These are phyloP conservation scores for Pseudanteris insignis DNA, from an alignment of 2,888 invertebrate species.

Conservation along the genomic window DNA sequence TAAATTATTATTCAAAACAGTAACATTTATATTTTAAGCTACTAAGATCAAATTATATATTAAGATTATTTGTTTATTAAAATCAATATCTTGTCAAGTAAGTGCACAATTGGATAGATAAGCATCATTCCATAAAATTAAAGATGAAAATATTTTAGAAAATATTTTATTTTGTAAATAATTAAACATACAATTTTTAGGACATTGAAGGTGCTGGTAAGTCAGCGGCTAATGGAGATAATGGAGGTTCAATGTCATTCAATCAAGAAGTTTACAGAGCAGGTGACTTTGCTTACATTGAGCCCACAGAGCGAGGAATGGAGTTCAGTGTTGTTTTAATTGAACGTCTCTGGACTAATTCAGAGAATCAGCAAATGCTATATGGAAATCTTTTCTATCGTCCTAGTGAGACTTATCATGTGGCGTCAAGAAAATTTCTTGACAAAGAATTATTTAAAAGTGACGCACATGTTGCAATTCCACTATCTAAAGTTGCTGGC, in stretches of 20 bases:
- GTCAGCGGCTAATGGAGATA: conserved; percentile 59
- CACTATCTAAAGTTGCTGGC: conserved; percentile 85
- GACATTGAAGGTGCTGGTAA: conserved; percentile 55
- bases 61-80: no score
- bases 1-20: no score
- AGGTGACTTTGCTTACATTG: conserved; percentile 77
- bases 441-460: conserved; percentile 98
- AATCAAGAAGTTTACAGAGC: conserved; percentile 73
- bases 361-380: conserved; percentile 84
- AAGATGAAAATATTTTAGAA: no score
- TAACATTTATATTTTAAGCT: no score
- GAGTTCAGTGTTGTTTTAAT: conserved; percentile 86
- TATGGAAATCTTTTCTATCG: conserved; percentile 92
- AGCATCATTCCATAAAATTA: no score
- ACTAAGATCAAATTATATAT: no score
- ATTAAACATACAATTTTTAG: conserved; percentile 49
- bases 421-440: conserved; percentile 92
- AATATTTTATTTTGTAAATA: no score
- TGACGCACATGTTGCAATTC: conserved; percentile 84
- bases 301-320: conserved; percentile 73
- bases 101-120: no score
- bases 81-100: no score
- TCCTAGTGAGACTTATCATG: conserved; percentile 95
- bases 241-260: conserved; percentile 75
- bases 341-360: conserved; percentile 87